These are phyloP conservation scores for Temnopleurus reevesii DNA, from an alignment of 53 echinoderm and acorn worm genomes.

Conservation along the genomic window DNA sequence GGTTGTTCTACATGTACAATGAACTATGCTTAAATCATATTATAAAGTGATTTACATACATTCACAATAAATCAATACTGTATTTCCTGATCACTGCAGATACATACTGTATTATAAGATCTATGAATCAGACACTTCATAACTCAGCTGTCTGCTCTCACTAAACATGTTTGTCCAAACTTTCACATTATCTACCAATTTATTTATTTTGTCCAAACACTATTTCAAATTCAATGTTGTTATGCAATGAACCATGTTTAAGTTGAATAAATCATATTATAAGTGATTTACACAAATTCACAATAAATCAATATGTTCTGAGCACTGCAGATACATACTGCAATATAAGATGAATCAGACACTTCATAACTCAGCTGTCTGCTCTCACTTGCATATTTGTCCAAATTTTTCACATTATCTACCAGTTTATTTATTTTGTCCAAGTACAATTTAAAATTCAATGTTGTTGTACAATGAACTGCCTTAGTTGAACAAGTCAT, in stretches of 20 bases:
- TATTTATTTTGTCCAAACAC: not conserved
- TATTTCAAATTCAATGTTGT: not conserved
- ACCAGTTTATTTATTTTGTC: not conserved
- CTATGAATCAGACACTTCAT: not conserved
- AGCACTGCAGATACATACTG: not conserved
- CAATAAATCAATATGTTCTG: constrained; percentile 48
- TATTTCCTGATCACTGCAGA: not conserved
- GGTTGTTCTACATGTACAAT: not conserved
- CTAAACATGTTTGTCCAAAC: not conserved
- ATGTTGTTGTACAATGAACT: not conserved
- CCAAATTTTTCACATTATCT: not conserved
- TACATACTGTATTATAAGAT: not conserved
- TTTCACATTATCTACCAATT: not conserved
- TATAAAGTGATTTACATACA: too few species aligned
- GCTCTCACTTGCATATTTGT: not conserved
- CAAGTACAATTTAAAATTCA: not conserved
- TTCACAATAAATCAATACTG: constrained; percentile 44
- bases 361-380: not conserved
- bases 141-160: not conserved
- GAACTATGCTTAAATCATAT: too few species aligned
- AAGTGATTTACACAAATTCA: constrained; percentile 46
- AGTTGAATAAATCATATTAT: too few species aligned
- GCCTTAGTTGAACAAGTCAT: too few species aligned
- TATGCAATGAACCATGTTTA: too few species aligned
- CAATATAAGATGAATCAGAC: constrained; percentile 5